Conservation (phyloP, 2,113 vertebrate species). For the Chrysemys picta region DNA sequence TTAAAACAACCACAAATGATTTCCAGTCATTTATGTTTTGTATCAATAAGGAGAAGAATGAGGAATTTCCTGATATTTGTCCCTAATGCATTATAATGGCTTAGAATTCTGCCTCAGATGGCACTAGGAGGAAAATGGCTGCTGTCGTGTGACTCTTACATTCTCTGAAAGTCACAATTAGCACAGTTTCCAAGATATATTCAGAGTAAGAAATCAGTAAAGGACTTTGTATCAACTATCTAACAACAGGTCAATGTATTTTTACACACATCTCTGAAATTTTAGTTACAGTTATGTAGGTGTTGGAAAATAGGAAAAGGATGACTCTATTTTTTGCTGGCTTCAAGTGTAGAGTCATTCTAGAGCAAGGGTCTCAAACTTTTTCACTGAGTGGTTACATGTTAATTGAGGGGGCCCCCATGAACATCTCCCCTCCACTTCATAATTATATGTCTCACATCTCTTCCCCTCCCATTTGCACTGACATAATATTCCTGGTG, state of each 20-base stretch:
- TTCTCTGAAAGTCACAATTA: constrained; percentile 18
- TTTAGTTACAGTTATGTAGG: background rate
- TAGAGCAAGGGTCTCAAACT: background rate
- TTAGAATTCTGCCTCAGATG: background rate
- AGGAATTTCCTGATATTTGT: background rate
- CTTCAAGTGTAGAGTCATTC: background rate
- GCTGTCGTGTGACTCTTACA: background rate
- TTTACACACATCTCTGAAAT: background rate
- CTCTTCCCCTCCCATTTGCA: background rate
- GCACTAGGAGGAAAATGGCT: background rate
- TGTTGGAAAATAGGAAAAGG: background rate
- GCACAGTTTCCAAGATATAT: background rate
- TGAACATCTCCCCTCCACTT: background rate
- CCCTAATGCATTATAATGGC: background rate
- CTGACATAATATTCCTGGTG: background rate
- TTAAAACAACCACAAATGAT: background rate
- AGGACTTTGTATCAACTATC: background rate
- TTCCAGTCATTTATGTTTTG: background rate
- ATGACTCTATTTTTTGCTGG: background rate
- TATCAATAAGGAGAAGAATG: background rate
- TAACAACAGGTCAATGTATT: background rate
- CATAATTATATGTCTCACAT: background rate
- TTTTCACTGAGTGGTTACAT: background rate
- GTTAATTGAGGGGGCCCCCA: background rate
- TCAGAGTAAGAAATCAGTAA: background rate